phyloP scores from a whole-genome alignment of 2,888 invertebrate species.

The Lepidochrysops patricia region DNA sequence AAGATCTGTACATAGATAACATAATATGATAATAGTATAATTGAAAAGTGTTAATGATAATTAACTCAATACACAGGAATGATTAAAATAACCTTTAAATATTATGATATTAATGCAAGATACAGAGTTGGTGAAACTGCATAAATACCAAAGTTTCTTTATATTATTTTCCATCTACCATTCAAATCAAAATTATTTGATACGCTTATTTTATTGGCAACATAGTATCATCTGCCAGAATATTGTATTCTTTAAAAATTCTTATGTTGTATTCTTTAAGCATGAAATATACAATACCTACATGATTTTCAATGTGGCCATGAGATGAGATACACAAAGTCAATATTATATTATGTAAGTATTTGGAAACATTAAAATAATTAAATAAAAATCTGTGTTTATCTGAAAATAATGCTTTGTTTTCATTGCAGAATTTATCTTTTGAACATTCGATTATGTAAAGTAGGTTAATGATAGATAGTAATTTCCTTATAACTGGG shows the following conservation, averaged over 20 bases:
- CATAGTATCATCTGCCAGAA: no score
- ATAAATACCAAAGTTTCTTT: not conserved
- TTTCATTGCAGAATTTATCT: not conserved
- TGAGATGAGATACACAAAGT: not conserved
- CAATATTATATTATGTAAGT: not conserved
- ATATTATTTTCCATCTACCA: no score
- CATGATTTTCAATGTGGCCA: not conserved
- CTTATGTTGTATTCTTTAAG: no score
- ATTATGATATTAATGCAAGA: conserved; percentile 1
- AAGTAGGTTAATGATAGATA: not conserved
- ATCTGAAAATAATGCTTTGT: not conserved
- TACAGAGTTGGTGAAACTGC: not conserved
- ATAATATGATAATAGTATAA: not conserved
- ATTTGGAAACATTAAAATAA: not conserved
- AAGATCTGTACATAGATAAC: not conserved
- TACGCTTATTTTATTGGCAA: no score
- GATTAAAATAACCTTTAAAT: conserved; percentile 9
- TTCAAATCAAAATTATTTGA: no score
- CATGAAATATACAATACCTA: no score
- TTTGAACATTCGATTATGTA: not conserved
- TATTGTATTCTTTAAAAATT: no score
- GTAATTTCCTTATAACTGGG: conserved; percentile 1
- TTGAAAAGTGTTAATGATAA: not conserved
- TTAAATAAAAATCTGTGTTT: not conserved
- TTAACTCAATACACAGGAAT: conserved; percentile 5